A percentile compares a stretch with the other conserved stretches of the same genome.
Evolutionary conservation across 2,888 invertebrate genomes (phyloP).

Genomic region (Perdita meconis): DNA sequence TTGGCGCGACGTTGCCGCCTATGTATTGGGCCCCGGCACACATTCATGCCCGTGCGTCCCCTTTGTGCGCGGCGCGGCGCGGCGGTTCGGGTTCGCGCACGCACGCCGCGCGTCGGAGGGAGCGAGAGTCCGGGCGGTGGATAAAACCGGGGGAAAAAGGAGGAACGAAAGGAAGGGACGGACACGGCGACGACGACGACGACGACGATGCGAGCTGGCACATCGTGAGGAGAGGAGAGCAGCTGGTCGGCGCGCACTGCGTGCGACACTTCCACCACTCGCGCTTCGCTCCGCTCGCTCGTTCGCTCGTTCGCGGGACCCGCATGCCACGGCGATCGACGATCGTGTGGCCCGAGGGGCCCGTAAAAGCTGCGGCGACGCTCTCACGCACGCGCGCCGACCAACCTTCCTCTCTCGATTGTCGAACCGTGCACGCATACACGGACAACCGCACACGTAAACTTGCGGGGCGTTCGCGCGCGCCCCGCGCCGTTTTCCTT

Average conservation of each 20-base stretch:
- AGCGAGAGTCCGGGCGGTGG: slow-evolving; percentile 31
- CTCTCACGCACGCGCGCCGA: slow-evolving; percentile 45
- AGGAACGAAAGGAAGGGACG: slow-evolving; percentile 34
- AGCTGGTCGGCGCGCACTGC: slow-evolving; percentile 68
- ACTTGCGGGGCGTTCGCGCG: slow-evolving; percentile 10
- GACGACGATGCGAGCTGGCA: slow-evolving; percentile 48
- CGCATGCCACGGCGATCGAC: slow-evolving; percentile 74
- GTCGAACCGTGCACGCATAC: slow-evolving; percentile 18
- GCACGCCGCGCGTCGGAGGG: slow-evolving; percentile 41
- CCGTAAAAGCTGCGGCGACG: slow-evolving; percentile 61
- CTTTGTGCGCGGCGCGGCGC: too few species aligned
- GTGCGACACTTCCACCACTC: slow-evolving; percentile 77
- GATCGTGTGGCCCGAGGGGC: slow-evolving; percentile 70
- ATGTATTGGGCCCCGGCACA: slow-evolving; percentile 41
- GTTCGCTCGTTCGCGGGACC: slow-evolving; percentile 70
- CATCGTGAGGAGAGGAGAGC: slow-evolving; percentile 67
- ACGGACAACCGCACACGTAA: too few species aligned
- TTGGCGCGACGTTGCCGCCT: slow-evolving; percentile 63
- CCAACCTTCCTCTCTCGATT: slow-evolving; percentile 31
- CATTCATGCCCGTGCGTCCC: slow-evolving; percentile 48
- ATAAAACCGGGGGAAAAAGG: slow-evolving; percentile 18
- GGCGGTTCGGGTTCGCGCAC: slow-evolving; percentile 42
- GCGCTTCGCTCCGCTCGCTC: too few species aligned
- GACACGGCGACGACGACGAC: slow-evolving; percentile 29
- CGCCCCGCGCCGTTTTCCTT: slow-evolving; percentile 49